Evolutionary conservation across 2,113 vertebrate genomes (phyloP), one percentile per base, ranked within the genome.

Genomic region (Noturus placidus): DNA sequence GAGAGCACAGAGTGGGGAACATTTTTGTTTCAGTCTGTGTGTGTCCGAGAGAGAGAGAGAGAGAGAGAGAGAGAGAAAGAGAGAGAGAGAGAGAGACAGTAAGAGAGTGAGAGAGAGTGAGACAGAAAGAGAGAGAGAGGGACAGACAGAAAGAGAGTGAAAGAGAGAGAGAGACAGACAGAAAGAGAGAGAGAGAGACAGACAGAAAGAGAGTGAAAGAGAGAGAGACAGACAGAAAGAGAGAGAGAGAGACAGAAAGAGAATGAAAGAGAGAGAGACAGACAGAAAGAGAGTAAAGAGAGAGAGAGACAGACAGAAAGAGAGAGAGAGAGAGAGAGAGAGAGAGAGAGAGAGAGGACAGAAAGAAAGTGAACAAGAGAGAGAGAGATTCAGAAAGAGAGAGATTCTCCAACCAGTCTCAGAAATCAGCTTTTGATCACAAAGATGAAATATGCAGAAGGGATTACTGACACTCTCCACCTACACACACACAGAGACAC

Each of bases 371-470:
- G n/a, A n/a, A n/a, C n/a, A 5, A 70, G 67, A 35, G 17, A 70
- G 67, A 70, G 30, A 35, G 67, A 70, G n/a, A n/a, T n/a, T n/a
- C n/a, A n/a, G n/a, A n/a, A n/a, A n/a, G 33, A 38, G 33, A 35
- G 33, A 69, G 65, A 67, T 67, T 27, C 61, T 67, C 78, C 25
- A 79, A 42, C 59, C 38, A 35, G 27, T 20, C 52, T n/a, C 63
- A 57, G 85, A 69, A 54, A 57, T 19, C 78, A 70, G 63, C 20
- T 33, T 82, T 87, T 82, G 85, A 87, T 70, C 61, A 22, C 74
- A 46, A 70, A 82, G 86, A 87, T 87, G 86, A 70, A 80, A 82
- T n/a, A 14, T n/a, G 22, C 15, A 25, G 63, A 42, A 72, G 52
- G 65, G 63, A 87, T 70, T 59, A 72, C 52, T 8, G 79, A 82